Percentiles rank a stretch among this genome's conserved stretches.
phyloP scores from a whole-genome alignment of 2,888 invertebrate species.

The Tetranychus piercei region DNA sequence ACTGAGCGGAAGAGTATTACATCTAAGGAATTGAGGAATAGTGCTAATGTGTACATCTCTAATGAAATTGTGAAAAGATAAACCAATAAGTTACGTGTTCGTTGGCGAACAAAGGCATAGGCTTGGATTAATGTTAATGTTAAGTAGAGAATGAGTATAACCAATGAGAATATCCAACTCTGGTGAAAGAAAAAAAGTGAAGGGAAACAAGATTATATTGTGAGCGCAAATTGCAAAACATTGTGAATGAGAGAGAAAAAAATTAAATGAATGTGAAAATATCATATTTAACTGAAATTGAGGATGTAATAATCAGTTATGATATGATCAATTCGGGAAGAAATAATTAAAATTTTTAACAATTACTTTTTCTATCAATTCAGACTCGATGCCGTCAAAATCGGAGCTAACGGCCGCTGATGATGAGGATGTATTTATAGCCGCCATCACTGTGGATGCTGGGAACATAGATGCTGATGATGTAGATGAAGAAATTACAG shows the following conservation, averaged over 20 bases:
- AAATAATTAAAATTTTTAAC: background rate
- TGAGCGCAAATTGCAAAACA: background rate
- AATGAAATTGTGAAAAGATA: conserved; percentile 72
- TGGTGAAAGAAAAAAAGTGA: background rate
- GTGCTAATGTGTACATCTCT: conserved; percentile 60
- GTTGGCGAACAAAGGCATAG: conserved; percentile 71
- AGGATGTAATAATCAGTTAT: background rate
- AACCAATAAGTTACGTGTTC: conserved; percentile 51
- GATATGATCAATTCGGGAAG: background rate
- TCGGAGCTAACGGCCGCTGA: background rate
- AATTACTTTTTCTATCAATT: background rate
- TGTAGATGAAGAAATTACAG: background rate
- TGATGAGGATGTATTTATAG: background rate
- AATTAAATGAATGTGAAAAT: background rate
- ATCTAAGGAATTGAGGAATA: conserved; percentile 36
- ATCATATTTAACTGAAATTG: too few species aligned
- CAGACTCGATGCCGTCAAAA: conserved; percentile 1
- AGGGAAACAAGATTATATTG: background rate
- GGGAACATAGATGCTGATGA: background rate
- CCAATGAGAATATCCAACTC: conserved; percentile 11
- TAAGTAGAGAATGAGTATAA: conserved; percentile 51
- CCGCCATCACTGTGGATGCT: background rate
- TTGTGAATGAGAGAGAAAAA: background rate
- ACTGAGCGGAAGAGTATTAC: conserved; percentile 4
- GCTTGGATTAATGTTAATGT: conserved; percentile 71